Percentiles rank a stretch among this genome's conserved stretches.
Evolutionary conservation across 2,113 vertebrate genomes (phyloP).

Genomic region (Panurus biarmicus): DNA sequence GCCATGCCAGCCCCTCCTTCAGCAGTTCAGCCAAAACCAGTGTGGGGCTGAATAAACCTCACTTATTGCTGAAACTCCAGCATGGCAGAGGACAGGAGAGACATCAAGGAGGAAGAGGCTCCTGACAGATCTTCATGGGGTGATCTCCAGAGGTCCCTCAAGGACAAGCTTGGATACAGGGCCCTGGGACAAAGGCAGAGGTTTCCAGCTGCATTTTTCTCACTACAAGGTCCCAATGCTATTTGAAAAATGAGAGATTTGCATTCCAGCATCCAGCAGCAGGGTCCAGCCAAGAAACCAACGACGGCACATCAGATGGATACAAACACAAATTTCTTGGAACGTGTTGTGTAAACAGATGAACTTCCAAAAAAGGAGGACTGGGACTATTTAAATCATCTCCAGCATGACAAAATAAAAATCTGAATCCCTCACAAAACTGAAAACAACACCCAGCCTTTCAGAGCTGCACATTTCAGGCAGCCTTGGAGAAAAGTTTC

Average conservation of each 20-base stretch:
- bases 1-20: neutral
- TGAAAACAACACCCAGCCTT: neutral
- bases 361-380: conserved; percentile 1
- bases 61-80: neutral
- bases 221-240: neutral
- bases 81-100: neutral
- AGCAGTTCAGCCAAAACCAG: neutral
- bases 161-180: neutral
- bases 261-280: conserved; percentile 13
- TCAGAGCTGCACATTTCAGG: neutral
- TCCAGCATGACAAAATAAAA: neutral
- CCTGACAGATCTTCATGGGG: neutral
- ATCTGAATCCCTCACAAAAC: neutral
- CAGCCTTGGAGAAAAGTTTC: neutral
- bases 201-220: neutral
- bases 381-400: conserved; percentile 29
- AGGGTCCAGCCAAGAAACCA: neutral
- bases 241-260: conserved; percentile 38
- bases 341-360: neutral
- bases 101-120: neutral
- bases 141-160: neutral
- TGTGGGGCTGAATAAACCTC: neutral
- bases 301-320: neutral
- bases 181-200: neutral
- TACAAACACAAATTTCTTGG: neutral